Base-by-base conservation (phyloP, 1,140 invertebrate genomes). In the Cryptotermes secundus region DNA sequence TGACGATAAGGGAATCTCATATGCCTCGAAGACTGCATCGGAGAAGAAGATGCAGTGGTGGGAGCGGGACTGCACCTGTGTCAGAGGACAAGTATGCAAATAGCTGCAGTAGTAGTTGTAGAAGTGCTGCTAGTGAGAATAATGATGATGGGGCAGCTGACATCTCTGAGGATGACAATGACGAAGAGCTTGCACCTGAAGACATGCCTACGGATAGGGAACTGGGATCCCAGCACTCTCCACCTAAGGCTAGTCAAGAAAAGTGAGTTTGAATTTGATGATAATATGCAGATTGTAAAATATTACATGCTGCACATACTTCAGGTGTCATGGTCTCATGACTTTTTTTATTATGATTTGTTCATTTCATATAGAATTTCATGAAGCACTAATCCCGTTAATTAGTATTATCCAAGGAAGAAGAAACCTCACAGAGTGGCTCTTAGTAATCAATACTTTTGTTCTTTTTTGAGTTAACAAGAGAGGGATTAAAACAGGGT, bases 81-180 rank as follows among this genome's bases (percentile, higher is more conserved):
- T 90, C 88, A 82, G 90, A 90, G 86, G 90, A 90, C 86, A 90
- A 90, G 85, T 89, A 90, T 84, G 87, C 80, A 10, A 81, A 81
- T 35, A 81, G 80, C 34, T 88, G 88, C 80, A 85, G 82, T 35
- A 79, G 42, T 35, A 45, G 84, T 80, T 42, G 84, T 49, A 45
- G 85, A 14, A 79, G 83, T 59, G 83, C 82, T 79, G 82, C 31
- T 34, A 42, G 82, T 31, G 82, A 65, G n/a, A 65, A 86, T 45
- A 88, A 85, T 83, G 87, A 85, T 86, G 88, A 85, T 85, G 90
- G 88, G 79, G 90, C 90, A 88, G 90, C 89, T 85, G 90, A 90
- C 86, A 88, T 89, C 83, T 90, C 88, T 82, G 90, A 90, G 86
- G 90, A 90, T 86, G 90, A 90, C 85, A 89, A 90, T 84, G 87